phyloP scores from a whole-genome alignment of 2,888 invertebrate species.

The Toxonevra muliebris region DNA sequence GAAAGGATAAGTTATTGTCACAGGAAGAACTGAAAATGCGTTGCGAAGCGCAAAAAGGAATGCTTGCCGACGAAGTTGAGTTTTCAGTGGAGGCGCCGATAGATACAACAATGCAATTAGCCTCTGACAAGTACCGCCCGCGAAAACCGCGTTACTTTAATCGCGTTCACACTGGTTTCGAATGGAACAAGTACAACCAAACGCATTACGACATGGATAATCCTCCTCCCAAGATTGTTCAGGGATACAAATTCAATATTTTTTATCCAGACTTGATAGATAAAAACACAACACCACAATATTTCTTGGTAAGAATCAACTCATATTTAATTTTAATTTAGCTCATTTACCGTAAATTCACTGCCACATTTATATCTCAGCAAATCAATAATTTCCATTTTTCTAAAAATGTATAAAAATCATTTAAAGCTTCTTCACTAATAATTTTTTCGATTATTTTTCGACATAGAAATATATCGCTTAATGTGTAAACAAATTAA shows the following conservation, averaged over 20 bases:
- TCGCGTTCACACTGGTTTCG: slow-evolving; percentile 95
- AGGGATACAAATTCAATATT: slow-evolving; percentile 99
- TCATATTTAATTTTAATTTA: too few species aligned
- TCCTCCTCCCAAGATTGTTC: slow-evolving; percentile 99
- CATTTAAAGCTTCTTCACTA: too few species aligned
- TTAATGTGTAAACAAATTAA: too few species aligned
- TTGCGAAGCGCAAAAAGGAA: slow-evolving; percentile 83
- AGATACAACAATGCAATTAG: slow-evolving; percentile 75
- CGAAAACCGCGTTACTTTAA: slow-evolving; percentile 98
- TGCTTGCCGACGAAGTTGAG: slow-evolving; percentile 86
- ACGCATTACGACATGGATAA: slow-evolving; percentile 99
- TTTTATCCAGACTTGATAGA: slow-evolving; percentile 99
- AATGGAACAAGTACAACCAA: slow-evolving; percentile 99
- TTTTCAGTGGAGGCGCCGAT: slow-evolving; percentile 91
- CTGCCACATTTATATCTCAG: too few species aligned
- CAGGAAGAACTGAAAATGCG: slow-evolving; percentile 75
- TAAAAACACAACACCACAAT: slow-evolving; percentile 90
- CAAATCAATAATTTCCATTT: too few species aligned
- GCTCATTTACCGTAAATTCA: too few species aligned
- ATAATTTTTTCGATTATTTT: too few species aligned
- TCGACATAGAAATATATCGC: too few species aligned
- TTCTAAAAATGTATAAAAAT: too few species aligned
- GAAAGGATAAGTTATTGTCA: slow-evolving; percentile 67
- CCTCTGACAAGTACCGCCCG: slow-evolving; percentile 98
- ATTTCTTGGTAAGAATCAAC: slow-evolving; percentile 77